Evolutionary conservation across 2,888 invertebrate species (phyloP).

Genomic region (Ophion obscuratus): DNA sequence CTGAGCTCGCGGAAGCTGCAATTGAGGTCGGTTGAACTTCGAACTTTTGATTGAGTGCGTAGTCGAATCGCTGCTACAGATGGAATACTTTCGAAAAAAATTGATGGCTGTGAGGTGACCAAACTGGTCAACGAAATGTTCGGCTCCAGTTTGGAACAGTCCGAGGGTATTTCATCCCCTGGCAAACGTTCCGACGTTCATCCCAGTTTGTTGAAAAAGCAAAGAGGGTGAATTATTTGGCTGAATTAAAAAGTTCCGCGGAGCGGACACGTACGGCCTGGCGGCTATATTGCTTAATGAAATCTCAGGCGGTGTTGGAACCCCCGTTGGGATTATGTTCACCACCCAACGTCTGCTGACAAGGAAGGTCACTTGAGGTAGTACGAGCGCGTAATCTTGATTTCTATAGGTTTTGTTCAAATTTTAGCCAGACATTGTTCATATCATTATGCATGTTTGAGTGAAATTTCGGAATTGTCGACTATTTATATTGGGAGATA

Average conservation of each 20-base stretch:
- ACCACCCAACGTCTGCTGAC: slow-evolving; percentile 59
- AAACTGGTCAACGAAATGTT: slow-evolving; percentile 2
- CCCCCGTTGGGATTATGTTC: slow-evolving; percentile 59
- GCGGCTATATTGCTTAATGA: background rate
- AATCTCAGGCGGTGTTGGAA: slow-evolving; percentile 32
- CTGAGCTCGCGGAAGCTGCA: too few relatives aligned
- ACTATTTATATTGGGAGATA: too few relatives aligned
- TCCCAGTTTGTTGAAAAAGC: slow-evolving; percentile 51
- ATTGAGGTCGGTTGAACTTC: too few relatives aligned
- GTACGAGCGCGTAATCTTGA: too few relatives aligned
- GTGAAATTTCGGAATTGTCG: too few relatives aligned
- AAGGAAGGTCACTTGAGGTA: too few relatives aligned
- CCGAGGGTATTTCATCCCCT: slow-evolving; percentile 25
- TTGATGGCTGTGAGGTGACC: background rate
- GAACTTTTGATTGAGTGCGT: too few relatives aligned
- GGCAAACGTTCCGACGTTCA: slow-evolving; percentile 35
- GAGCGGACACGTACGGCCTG: slow-evolving; percentile 37
- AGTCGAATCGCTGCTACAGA: background rate
- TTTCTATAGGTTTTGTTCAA: too few relatives aligned
- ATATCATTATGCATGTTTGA: too few relatives aligned
- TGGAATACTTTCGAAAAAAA: background rate
- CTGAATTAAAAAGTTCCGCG: slow-evolving; percentile 71
- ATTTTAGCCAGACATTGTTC: too few relatives aligned
- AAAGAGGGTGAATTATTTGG: slow-evolving; percentile 66
- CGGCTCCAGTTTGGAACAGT: background rate